Base-by-base conservation (phyloP, 1,140 invertebrate species). In the Reticulitermes speratus region DNA sequence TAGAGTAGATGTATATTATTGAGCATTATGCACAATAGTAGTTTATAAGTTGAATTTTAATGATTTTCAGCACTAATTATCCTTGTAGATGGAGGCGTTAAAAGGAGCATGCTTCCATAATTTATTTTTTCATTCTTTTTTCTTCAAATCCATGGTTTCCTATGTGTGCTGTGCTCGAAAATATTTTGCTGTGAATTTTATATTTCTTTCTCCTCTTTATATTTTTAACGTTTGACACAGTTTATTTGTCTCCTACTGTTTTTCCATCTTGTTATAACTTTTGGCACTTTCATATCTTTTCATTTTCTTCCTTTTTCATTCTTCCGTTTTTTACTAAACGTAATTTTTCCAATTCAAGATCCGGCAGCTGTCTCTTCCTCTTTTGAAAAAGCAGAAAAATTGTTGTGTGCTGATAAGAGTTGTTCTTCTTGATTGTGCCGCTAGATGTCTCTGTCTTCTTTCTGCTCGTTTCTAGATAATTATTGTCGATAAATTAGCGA, bases 401-500 rank as follows among this genome's bases (percentile, higher is more conserved):
- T 84, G 83, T 45, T n/a, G 30, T 30, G 83, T 55, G 16, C 83
- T 30, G 83, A 84, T 84, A 84, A 84, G 83, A 52, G 8, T 84
- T 48, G 48, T 48, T 84, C 52, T 59, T 84, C 23, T 84, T 84
- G 83, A 84, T 84, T 45, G 83, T 84, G 45, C 59, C 83, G 8
- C n/a, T 8, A 32, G 83, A 9, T 52, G 45, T 84, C 52, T 52
- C 83, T 84, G 48, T 84, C 83, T 84, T 52, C 83, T 48, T 84
- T 32, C 83, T 30, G n/a, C 83, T 52, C 52, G 25, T 84, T 84
- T 84, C 52, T 25, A 84, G 83, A 84, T 84, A 84, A 84, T 84
- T 84, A 59, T 84, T 84, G 83, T 44, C 52, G 83, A 84, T 84
- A 84, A 84, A 84, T 84, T 84, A 84, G 52, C 83, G 83, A 84